Evolutionary conservation across 2,888 invertebrate genomes (phyloP), one percentile per base, ranked within the genome.

Genomic region (Dolichomitus sp.): DNA sequence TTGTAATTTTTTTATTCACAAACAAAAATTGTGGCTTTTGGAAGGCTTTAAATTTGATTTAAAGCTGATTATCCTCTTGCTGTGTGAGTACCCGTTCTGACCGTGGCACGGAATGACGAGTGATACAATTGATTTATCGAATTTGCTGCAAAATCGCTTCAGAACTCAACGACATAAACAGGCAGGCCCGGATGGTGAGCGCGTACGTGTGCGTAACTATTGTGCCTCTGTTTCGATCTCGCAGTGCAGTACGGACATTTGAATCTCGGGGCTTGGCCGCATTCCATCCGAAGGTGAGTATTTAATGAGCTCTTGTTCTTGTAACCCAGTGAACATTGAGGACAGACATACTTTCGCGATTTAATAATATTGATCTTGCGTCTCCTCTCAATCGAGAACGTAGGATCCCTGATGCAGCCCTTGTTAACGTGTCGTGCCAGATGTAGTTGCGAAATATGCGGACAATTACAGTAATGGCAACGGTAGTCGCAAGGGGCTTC

Each of bases 261-360:
- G 66, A 93, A 94, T 11, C 92, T 90, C 12, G 94, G 93, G 37
- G 91, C 90, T 61, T 92, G 93, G n/a, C 94, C 93, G 81, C 94
- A 94, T 80, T 93, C 93, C 48, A 92, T 92, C 19, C 92, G 92
- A 61, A 91, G 89, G 84, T 94, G 94, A 2, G 91, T 89, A 73
- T 89, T 91, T 87, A 94, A 85, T 63, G 91, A 91, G n/a, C 88
- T 85, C 0, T 88, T 65, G 52, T 90, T 89, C 69, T 91, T 92
- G 85, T 91, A 92, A 68, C 89, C 89, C 48, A 87, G 87, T 11
- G 85, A 86, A 75, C 92, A 92, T 23, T 85, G 75, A 9, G 84
- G 83, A 78, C 86, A 86, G 11, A 70, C 52, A 65, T 72, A 72
- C 33, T 72, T 57, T 30, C 70, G 57, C 59, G 59, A 42, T 30